Evolutionary conservation across 2,888 invertebrate genomes (phyloP).

Genomic region (Emmelina monodactyla): DNA sequence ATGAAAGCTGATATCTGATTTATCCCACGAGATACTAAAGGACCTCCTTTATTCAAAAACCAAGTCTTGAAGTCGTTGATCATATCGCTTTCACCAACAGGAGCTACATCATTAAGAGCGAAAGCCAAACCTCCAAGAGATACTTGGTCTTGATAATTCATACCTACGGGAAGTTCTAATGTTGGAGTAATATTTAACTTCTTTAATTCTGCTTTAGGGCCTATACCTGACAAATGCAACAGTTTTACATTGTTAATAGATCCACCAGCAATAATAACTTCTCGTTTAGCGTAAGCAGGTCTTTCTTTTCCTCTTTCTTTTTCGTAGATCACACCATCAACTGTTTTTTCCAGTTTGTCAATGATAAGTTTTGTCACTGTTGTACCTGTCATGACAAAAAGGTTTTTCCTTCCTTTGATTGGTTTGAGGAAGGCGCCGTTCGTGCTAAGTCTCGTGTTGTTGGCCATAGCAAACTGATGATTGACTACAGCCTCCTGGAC

Average conservation of each 20-base stretch:
- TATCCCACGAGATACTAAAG: constrained; percentile 51
- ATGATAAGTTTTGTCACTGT: constrained; percentile 48
- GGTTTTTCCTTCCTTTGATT: constrained; percentile 44
- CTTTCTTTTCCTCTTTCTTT: constrained; percentile 46
- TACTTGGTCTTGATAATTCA: constrained; percentile 55
- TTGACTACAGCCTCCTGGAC: constrained; percentile 47
- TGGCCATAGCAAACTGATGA: constrained; percentile 46
- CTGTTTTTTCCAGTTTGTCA: constrained; percentile 40
- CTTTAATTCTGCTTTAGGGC: constrained; percentile 38
- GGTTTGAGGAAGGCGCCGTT: constrained; percentile 51
- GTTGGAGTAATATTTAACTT: constrained; percentile 41
- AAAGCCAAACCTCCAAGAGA: constrained; percentile 53
- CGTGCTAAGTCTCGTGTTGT: constrained; percentile 53
- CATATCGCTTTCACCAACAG: constrained; percentile 36
- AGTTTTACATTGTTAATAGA: constrained; percentile 53
- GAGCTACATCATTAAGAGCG: constrained; percentile 34
- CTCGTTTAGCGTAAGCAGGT: constrained; percentile 47
- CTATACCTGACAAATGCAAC: constrained; percentile 50
- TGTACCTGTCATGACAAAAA: constrained; percentile 42
- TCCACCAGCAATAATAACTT: constrained; percentile 47
- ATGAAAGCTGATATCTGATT: constrained; percentile 53
- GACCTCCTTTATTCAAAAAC: constrained; percentile 47
- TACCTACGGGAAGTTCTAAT: constrained; percentile 45
- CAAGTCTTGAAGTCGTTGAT: constrained; percentile 53
- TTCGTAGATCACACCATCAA: constrained; percentile 50